These are phyloP conservation scores for Rissa tridactyla DNA, from an alignment of 2,113 vertebrate genomes.

Conservation along the genomic window DNA sequence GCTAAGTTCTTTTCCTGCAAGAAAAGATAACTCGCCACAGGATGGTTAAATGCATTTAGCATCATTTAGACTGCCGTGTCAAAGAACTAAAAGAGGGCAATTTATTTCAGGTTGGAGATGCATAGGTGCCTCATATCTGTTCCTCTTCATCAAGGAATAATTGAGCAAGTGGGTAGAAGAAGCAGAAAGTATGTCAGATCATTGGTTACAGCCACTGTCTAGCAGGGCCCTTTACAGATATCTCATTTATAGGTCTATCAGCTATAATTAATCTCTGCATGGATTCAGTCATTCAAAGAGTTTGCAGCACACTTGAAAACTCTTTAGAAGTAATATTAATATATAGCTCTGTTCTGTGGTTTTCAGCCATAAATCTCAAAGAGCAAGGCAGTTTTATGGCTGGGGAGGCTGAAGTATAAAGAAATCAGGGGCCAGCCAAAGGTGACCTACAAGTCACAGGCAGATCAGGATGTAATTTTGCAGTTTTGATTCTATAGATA, in stretches of 20 bases:
- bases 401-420: background rate
- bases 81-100: background rate
- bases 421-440: background rate
- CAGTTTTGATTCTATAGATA: background rate
- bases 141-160: background rate
- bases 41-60: background rate
- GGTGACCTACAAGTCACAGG: background rate
- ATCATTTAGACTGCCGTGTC: background rate
- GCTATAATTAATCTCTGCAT: background rate
- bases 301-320: background rate
- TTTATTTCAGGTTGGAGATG: background rate
- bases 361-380: background rate
- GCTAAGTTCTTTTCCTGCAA: background rate
- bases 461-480: background rate
- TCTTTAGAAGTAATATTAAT: background rate
- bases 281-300: background rate
- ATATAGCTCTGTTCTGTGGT: background rate
- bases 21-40: background rate
- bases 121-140: background rate
- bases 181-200: background rate
- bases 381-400: background rate
- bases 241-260: background rate
- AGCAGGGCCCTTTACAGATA: background rate
- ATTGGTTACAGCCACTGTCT: background rate
- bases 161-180: background rate